A percentile compares a stretch with the other conserved stretches of the same genome.
phyloP scores from a whole-genome alignment of 2,113 vertebrate genomes.

The Bubalus kerabau region DNA sequence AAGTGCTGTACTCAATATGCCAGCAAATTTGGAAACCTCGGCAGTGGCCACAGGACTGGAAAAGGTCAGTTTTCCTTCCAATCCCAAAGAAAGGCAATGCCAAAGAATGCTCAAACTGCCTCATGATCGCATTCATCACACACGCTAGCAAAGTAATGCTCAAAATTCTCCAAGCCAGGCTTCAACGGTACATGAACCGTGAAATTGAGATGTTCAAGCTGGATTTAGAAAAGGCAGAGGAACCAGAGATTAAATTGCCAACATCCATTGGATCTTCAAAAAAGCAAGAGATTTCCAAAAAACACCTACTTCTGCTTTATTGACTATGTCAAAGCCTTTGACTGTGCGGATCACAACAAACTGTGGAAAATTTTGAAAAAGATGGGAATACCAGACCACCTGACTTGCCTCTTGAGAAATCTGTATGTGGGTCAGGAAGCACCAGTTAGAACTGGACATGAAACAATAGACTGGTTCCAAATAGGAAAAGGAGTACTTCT shows the following conservation, averaged over 20 bases:
- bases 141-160: background rate
- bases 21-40: background rate
- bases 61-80: background rate
- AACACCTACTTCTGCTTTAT: background rate
- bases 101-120: background rate
- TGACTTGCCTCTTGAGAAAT: background rate
- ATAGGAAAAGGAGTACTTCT: fast-evolving
- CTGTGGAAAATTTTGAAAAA: background rate
- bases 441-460: background rate
- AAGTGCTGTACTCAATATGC: background rate
- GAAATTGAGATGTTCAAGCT: background rate
- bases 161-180: background rate
- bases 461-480: background rate
- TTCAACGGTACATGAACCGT: background rate
- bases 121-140: background rate
- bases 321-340: background rate
- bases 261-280: fast-evolving
- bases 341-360: background rate
- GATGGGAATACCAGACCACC: background rate
- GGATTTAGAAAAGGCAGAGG: background rate
- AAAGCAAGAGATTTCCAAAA: background rate
- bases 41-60: background rate
- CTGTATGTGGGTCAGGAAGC: background rate
- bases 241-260: background rate
- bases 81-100: background rate